Evolutionary conservation across 2,113 vertebrate genomes (phyloP), one percentile per base, ranked within the genome.

Genomic region (Paratilapia polleni): DNA sequence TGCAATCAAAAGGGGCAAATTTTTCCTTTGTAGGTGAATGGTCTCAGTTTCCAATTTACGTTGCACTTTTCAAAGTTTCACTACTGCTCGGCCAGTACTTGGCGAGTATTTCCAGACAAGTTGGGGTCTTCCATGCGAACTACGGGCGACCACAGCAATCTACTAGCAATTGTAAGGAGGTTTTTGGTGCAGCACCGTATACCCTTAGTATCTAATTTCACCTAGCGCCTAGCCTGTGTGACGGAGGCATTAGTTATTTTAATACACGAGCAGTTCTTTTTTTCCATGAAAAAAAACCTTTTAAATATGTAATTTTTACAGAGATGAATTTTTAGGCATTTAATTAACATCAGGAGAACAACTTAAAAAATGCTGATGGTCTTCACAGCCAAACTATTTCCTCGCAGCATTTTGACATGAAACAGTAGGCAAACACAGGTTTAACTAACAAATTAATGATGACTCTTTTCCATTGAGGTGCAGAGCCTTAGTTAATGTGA

Each of bases 321-420:
- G 8, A 11, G 22, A 22, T 47, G 5, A 4, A 22, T 26, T 47
- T 47, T 68, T 68, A 68, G 22, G 41, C 14, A 68, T 26, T 22
- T 9, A 6, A 26, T 68, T 68, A 26, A 68, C 6, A 8, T 15
- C 3, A 26, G 38, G 22, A 26, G 14, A 47, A 41, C 5, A 26
- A 68, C 22, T 24, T 68, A 19, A 47, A 68, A 14, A 49, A 49
- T 26, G 14, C 14, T 1, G 8, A 28, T 70, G 66, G 24, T 70
- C 66, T 70, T 13, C 10, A 70, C 17, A 52, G 41, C 24, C 19
- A 38, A 15, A 11, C 15, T 12, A 20, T 28, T 49, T 49, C 41
- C 9, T 0, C 0, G 41, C 17, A 19, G 24, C 0, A 17, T 28
- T 52, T 49, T 47, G 0, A 49, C 41, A 28, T 49, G 3, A 49